Evolutionary conservation across 1,140 invertebrate genomes (phyloP).

Genomic region (Tetramorium alpestre): DNA sequence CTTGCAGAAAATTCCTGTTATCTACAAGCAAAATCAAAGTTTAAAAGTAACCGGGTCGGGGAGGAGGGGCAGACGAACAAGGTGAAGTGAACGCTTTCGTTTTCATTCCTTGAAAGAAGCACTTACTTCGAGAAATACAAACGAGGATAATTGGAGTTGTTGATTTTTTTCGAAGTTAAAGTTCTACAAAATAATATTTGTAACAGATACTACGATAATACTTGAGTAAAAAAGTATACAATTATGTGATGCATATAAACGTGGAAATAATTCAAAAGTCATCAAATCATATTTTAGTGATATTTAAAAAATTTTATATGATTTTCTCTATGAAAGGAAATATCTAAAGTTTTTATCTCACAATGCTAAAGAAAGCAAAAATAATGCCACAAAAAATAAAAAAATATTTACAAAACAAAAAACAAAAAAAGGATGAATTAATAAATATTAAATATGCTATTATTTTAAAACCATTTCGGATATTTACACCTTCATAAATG

Average conservation of each 20-base stretch:
- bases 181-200: neutral
- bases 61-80: neutral
- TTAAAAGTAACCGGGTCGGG: neutral
- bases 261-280: neutral
- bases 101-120: neutral
- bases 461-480: no score
- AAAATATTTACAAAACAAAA: no score
- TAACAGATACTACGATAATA: neutral
- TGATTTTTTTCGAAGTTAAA: neutral
- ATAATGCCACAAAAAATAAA: no score
- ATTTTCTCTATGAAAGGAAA: neutral
- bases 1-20: neutral
- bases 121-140: neutral
- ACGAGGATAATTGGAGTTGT: neutral
- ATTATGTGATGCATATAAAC: neutral
- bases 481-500: neutral
- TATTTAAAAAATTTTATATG: neutral
- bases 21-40: neutral
- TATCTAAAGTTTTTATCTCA: no score
- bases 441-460: no score
- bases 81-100: neutral
- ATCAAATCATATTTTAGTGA: neutral
- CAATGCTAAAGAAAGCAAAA: no score
- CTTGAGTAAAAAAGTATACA: neutral
- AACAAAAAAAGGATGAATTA: no score